phyloP scores from a whole-genome alignment of 2,113 vertebrate species.

The Myanophis thanlyinensis region DNA sequence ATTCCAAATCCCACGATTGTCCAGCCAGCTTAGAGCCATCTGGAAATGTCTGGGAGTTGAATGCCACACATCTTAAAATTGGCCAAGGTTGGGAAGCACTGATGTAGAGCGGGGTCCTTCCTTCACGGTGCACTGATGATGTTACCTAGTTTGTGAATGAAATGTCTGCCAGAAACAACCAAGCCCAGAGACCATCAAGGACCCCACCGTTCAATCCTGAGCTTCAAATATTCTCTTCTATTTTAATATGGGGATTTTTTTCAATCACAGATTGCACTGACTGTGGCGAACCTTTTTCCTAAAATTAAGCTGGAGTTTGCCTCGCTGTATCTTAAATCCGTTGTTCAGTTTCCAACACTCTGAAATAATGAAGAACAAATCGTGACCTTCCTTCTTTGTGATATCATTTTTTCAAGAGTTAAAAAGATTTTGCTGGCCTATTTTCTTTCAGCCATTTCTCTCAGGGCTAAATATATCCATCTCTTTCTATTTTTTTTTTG shows the following conservation, averaged over 20 bases:
- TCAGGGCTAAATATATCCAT: background rate
- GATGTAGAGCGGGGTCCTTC: background rate
- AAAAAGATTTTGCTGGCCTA: background rate
- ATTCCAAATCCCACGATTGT: background rate
- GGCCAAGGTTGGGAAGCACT: background rate
- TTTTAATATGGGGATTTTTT: background rate
- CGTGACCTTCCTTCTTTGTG: background rate
- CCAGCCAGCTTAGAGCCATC: background rate
- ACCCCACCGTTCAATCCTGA: too few relatives aligned
- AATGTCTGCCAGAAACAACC: background rate
- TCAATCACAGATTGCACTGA: background rate
- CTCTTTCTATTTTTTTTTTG: background rate
- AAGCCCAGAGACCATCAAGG: background rate
- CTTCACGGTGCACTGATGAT: background rate
- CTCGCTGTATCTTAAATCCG: background rate
- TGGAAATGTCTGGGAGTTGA: background rate
- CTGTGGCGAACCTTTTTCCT: background rate
- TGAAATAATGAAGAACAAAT: background rate
- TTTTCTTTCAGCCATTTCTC: background rate
- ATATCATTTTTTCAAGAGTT: background rate
- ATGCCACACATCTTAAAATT: background rate
- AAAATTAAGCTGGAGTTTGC: background rate
- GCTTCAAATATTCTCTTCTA: background rate
- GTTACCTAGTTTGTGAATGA: background rate
- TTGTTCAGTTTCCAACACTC: background rate